Percentiles rank a stretch among this genome's conserved stretches.
Evolutionary conservation across 2,888 invertebrate species (phyloP).

Genomic region (Hybos culiciformis): DNA sequence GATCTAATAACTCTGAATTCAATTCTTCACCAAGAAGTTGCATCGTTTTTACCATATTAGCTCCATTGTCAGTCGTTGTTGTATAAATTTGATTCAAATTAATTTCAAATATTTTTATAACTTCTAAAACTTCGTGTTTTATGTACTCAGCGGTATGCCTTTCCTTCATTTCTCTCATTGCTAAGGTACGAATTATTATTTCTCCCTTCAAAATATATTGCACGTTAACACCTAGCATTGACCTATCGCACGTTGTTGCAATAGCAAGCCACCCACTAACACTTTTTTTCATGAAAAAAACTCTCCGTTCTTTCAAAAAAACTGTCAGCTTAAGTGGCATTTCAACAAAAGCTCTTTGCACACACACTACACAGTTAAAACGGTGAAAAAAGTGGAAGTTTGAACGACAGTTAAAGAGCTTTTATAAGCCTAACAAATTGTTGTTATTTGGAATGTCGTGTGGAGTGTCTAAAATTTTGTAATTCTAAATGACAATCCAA

Average conservation of each 20-base stretch:
- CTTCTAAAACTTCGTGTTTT: background rate
- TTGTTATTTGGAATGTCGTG: too few relatives aligned
- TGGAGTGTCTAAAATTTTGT: too few relatives aligned
- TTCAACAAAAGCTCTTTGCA: too few relatives aligned
- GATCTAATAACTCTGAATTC: background rate
- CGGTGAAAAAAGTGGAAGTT: too few relatives aligned
- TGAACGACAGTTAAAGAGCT: too few relatives aligned
- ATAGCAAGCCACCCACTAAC: too few relatives aligned
- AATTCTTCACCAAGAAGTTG: conserved; percentile 1
- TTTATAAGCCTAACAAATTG: too few relatives aligned
- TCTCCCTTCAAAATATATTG: conserved; percentile 9
- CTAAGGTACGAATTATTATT: conserved; percentile 8
- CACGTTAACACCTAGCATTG: conserved; percentile 5
- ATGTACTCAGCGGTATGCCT: conserved; percentile 10
- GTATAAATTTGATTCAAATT: conserved; percentile 3
- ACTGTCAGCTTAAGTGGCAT: too few relatives aligned
- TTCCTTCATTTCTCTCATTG: conserved; percentile 9
- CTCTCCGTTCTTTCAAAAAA: too few relatives aligned
- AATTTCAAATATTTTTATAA: background rate
- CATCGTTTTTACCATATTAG: conserved; percentile 1
- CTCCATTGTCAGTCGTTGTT: conserved; percentile 1
- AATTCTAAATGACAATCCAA: too few relatives aligned
- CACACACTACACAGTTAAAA: too few relatives aligned
- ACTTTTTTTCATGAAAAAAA: too few relatives aligned
- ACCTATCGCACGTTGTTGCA: background rate